A percentile compares a stretch with the other conserved stretches of the same genome.
These are phyloP conservation scores for Falco concolor DNA, from an alignment of 2,797 vertebrate genomes.

Conservation along the genomic window DNA sequence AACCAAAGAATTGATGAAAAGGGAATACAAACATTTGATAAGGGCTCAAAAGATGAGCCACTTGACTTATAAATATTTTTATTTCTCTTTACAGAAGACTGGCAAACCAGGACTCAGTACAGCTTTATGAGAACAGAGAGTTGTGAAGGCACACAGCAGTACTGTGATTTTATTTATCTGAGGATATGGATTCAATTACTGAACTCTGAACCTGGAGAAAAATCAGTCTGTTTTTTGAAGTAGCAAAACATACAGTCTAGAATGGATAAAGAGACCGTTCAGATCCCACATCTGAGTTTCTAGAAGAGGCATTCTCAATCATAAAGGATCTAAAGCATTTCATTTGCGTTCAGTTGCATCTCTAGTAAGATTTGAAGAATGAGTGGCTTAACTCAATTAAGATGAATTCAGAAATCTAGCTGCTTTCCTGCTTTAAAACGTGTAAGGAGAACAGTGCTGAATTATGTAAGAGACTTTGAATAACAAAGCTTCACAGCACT, in stretches of 20 bases:
- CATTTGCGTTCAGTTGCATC: not conserved
- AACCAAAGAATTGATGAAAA: not conserved
- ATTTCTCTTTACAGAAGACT: not conserved
- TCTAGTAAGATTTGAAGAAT: not conserved
- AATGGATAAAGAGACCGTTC: not conserved
- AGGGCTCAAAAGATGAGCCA: not conserved
- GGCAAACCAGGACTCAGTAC: not conserved
- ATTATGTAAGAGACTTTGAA: conserved; percentile 24
- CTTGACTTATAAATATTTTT: not conserved
- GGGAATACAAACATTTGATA: not conserved
- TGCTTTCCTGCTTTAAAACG: not conserved
- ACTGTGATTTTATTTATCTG: not conserved
- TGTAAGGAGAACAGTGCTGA: not conserved
- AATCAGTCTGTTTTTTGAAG: not conserved
- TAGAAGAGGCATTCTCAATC: not conserved
- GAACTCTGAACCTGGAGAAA: not conserved
- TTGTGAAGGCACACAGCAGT: not conserved
- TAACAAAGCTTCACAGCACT: conserved; percentile 24
- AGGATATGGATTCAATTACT: not conserved
- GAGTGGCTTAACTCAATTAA: not conserved
- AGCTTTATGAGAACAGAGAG: not conserved
- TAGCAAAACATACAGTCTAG: not conserved
- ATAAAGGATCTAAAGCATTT: not conserved
- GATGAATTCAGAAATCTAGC: not conserved
- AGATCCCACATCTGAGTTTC: not conserved